Conservation (phyloP, 1,140 invertebrate species). For the Liolophura sinensis region DNA sequence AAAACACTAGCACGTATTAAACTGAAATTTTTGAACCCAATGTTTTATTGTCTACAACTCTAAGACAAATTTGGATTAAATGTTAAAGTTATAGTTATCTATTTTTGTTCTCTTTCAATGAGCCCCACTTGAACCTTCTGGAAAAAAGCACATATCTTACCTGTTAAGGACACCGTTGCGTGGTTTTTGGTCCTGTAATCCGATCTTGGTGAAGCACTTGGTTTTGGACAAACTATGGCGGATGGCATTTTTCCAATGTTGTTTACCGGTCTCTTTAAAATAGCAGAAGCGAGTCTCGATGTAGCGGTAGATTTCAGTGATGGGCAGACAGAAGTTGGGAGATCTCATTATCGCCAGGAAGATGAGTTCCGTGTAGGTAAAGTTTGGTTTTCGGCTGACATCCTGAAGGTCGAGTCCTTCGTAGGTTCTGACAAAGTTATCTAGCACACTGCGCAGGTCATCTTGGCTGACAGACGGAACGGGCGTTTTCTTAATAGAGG, state of each 20-base stretch:
- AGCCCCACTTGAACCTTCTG: too few species aligned
- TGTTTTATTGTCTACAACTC: too few species aligned
- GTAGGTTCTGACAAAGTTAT: constrained; percentile 37
- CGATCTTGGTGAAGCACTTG: constrained; percentile 42
- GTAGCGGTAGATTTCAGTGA: constrained; percentile 43
- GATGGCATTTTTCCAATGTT: constrained; percentile 44
- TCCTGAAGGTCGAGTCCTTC: constrained; percentile 23
- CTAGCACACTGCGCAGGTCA: constrained; percentile 30
- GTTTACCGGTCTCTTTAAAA: constrained; percentile 28
- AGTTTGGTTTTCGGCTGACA: constrained; percentile 32
- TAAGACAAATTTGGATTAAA: too few species aligned
- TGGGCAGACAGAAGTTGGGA: constrained; percentile 39
- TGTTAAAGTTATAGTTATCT: too few species aligned
- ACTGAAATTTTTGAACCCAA: too few species aligned
- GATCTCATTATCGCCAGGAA: constrained; percentile 37
- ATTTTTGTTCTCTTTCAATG: too few species aligned
- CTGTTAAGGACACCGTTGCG: too few species aligned
- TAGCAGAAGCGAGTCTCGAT: constrained; percentile 36
- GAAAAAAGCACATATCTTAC: too few species aligned
- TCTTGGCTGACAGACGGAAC: too few species aligned
- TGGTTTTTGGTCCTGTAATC: too few species aligned
- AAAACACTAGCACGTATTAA: too few species aligned
- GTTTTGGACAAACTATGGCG: constrained; percentile 45
- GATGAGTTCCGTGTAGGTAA: constrained; percentile 42
- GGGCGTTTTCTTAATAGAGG: too few species aligned